Percentiles rank a stretch among this genome's conserved stretches.
phyloP scores from a whole-genome alignment of 2,113 vertebrate species.

The Oncorhynchus masou region DNA sequence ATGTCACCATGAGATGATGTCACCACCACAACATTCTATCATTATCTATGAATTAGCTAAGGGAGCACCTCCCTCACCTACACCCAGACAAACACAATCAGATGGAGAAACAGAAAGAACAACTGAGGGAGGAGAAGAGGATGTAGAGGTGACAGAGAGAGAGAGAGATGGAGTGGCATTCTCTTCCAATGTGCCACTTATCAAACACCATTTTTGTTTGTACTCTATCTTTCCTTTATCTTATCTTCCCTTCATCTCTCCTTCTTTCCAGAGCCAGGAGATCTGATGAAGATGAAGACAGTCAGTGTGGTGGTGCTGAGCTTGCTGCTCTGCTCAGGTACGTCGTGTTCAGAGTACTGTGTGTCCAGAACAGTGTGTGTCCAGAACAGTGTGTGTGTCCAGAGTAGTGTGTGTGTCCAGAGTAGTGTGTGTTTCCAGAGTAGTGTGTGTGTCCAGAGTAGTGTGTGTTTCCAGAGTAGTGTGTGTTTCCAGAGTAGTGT shows the following conservation, averaged over 20 bases:
- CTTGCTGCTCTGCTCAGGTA: slow-evolving; percentile 68
- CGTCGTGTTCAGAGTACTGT: background rate
- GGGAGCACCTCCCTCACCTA: background rate
- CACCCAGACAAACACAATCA: background rate
- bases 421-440: no score
- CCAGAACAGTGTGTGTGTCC: no score
- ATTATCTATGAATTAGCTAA: background rate
- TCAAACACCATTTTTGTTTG: background rate
- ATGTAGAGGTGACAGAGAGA: background rate
- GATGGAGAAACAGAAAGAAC: background rate
- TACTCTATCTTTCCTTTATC: background rate
- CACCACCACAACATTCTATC: slow-evolving; percentile 1
- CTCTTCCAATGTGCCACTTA: background rate
- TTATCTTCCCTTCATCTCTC: background rate
- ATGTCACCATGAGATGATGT: slow-evolving; percentile 17
- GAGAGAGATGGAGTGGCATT: background rate
- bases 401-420: no score
- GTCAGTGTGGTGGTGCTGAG: slow-evolving; percentile 46
- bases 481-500: background rate
- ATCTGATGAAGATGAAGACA: slow-evolving; percentile 56
- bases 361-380: no score
- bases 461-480: no score
- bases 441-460: no score
- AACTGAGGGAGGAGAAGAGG: background rate
- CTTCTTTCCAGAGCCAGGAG: slow-evolving; percentile 32